phyloP scores from a whole-genome alignment of 2,888 invertebrate species.

The Nemurella pictetii region DNA sequence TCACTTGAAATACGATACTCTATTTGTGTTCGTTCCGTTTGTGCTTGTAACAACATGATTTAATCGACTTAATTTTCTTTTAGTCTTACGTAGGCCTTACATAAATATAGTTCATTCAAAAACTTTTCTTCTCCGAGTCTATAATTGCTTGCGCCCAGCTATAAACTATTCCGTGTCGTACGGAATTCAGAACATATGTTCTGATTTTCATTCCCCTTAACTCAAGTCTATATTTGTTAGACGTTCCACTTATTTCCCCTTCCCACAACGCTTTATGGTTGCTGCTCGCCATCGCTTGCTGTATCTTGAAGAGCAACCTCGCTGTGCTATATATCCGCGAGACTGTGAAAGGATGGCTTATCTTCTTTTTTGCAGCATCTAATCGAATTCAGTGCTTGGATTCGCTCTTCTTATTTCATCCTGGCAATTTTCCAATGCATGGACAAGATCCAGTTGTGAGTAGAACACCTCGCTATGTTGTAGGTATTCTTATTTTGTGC shows the following conservation, averaged over 20 bases:
- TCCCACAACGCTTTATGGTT: not conserved
- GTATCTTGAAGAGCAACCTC: constrained; percentile 1
- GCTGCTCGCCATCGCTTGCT: not conserved
- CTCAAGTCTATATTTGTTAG: not conserved
- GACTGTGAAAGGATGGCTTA: constrained; percentile 27
- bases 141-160: too few relatives aligned
- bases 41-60: not conserved
- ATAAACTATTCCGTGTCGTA: not conserved
- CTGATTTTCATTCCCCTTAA: not conserved
- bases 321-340: not conserved
- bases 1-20: not conserved
- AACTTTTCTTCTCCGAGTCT: too few relatives aligned
- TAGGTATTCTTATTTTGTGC: not conserved
- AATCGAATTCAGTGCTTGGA: constrained; percentile 36
- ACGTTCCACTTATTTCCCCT: constrained; percentile 10
- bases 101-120: too few relatives aligned
- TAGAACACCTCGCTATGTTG: not conserved
- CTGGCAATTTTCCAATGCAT: constrained; percentile 27
- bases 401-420: constrained; percentile 18
- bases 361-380: constrained; percentile 29
- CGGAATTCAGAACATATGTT: not conserved
- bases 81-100: too few relatives aligned
- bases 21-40: not conserved
- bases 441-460: constrained; percentile 17
- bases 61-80: not conserved